Conservation (phyloP, 2,888 invertebrate species). For the Salticus scenicus region DNA sequence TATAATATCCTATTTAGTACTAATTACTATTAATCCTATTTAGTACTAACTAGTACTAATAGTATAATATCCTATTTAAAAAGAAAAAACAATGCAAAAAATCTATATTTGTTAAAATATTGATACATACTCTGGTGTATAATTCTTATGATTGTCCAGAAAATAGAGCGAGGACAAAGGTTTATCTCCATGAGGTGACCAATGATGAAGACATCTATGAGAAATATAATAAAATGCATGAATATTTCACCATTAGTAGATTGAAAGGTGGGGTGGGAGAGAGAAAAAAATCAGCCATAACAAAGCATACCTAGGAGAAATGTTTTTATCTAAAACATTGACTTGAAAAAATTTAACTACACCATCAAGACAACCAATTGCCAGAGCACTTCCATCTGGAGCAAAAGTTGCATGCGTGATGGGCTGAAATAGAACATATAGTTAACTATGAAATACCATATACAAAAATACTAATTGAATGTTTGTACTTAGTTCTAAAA, state of each 20-base stretch:
- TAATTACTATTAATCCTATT: too few species aligned
- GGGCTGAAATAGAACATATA: conserved; percentile 76
- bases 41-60: too few species aligned
- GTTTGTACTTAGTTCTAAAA: too few species aligned
- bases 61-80: too few species aligned
- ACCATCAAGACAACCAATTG: conserved; percentile 91
- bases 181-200: conserved; percentile 93
- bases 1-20: too few species aligned
- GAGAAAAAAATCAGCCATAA: neutral
- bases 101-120: too few species aligned
- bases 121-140: conserved; percentile 77
- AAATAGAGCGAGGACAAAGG: conserved; percentile 93
- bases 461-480: too few species aligned
- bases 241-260: neutral
- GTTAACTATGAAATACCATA: too few species aligned
- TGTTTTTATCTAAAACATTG: conserved; percentile 72
- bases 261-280: neutral
- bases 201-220: conserved; percentile 89
- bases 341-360: conserved; percentile 93
- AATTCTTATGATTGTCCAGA: conserved; percentile 91
- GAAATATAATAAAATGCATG: neutral
- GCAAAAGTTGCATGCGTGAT: conserved; percentile 92
- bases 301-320: conserved; percentile 69
- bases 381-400: conserved; percentile 95
- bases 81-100: too few species aligned